Percentiles rank a stretch among this genome's conserved stretches.
These are phyloP conservation scores for Germaria angustata DNA, from an alignment of 2,888 invertebrate genomes.

Conservation along the genomic window DNA sequence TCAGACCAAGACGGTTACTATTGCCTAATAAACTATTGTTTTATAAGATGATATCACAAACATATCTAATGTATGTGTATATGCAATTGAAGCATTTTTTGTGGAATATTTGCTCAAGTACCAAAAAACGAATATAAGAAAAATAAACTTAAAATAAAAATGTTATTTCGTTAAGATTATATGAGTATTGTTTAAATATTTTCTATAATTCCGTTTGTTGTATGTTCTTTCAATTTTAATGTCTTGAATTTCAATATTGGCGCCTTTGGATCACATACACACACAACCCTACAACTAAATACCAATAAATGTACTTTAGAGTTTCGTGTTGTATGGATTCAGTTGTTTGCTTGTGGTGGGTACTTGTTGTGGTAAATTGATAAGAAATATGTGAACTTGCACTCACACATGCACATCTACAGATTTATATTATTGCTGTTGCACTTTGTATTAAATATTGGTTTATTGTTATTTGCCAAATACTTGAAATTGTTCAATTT, in stretches of 20 bases:
- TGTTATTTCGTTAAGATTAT: conserved; percentile 54
- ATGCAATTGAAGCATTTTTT: conserved; percentile 3
- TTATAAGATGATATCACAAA: conserved; percentile 40
- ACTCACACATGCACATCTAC: neutral
- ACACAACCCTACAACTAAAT: neutral
- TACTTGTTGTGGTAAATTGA: conserved; percentile 62
- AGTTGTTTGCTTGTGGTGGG: conserved; percentile 35
- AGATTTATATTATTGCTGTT: conserved; percentile 41
- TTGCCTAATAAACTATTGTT: conserved; percentile 57
- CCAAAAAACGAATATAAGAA: neutral
- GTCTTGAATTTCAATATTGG: conserved; percentile 57
- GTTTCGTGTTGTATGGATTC: conserved; percentile 9
- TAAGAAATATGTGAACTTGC: conserved; percentile 53
- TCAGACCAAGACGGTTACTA: conserved; percentile 32
- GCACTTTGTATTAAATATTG: conserved; percentile 47
- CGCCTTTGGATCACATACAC: conserved; percentile 12
- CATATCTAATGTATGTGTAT: neutral
- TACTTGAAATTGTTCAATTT: conserved; percentile 58
- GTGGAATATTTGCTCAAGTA: neutral
- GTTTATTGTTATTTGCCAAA: conserved; percentile 63
- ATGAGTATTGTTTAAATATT: conserved; percentile 43
- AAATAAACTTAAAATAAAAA: conserved; percentile 19
- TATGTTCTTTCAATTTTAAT: conserved; percentile 39
- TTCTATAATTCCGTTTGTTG: conserved; percentile 8
- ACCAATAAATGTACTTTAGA: conserved; percentile 18